Percentiles rank a stretch among this genome's conserved stretches.
These are phyloP conservation scores for Ethmia dodecea DNA, from an alignment of 2,888 invertebrate species.

Conservation along the genomic window DNA sequence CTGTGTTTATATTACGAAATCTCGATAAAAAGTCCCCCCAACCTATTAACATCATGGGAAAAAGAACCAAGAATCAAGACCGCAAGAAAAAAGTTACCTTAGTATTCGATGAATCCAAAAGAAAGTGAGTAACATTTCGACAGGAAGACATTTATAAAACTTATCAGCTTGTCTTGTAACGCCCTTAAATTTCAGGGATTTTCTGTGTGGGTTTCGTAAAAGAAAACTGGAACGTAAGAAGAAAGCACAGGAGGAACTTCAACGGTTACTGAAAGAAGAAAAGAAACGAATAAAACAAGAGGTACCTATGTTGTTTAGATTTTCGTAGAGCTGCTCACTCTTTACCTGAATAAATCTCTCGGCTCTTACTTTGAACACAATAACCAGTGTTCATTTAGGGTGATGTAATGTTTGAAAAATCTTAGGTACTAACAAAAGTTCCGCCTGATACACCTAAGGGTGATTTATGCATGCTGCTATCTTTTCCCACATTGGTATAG, in stretches of 20 bases:
- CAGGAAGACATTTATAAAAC: background rate
- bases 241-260: conserved; percentile 84
- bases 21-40: no score
- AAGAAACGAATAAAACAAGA: conserved; percentile 85
- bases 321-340: no score
- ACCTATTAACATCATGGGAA: conserved; percentile 41
- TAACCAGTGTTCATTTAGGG: no score
- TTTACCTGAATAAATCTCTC: no score
- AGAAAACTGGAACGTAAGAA: conserved; percentile 86
- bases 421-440: no score
- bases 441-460: no score
- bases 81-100: conserved; percentile 53
- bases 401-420: no score
- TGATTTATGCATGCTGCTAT: no score
- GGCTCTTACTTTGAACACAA: no score
- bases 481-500: no score
- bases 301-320: no score
- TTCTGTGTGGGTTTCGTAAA: conserved; percentile 88
- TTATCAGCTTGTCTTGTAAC: background rate
- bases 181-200: conserved; percentile 78
- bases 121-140: conserved; percentile 41
- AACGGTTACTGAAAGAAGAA: conserved; percentile 85
- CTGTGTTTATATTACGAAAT: no score
- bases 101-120: conserved; percentile 63
- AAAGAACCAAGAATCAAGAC: conserved; percentile 47